Evolutionary conservation across 2,113 vertebrate genomes (phyloP).

Genomic region (Progne subis): DNA sequence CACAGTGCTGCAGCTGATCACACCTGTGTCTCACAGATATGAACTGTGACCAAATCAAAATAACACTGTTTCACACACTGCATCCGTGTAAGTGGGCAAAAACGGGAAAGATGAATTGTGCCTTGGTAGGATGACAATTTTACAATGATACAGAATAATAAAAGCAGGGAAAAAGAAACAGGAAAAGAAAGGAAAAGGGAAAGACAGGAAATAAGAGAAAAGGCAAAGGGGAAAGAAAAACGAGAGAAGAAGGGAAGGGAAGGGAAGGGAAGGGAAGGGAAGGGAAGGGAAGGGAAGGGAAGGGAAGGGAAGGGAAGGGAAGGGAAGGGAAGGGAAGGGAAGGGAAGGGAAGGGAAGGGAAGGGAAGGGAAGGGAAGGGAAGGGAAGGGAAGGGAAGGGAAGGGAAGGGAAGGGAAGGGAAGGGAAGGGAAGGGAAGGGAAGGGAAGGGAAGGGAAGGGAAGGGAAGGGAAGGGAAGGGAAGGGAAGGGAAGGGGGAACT

Average conservation of each 20-base stretch:
- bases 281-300: no score
- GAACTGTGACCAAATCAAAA: constrained; percentile 17
- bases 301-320: no score
- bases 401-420: no score
- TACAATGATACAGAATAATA: neutral
- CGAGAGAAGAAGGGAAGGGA: neutral
- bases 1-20: neutral
- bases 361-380: neutral
- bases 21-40: neutral
- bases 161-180: accelerated
- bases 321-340: no score
- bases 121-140: neutral
- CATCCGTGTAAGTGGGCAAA: neutral
- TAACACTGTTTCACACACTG: neutral
- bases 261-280: no score
- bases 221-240: neutral
- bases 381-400: neutral
- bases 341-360: no score
- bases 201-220: neutral
- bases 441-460: no score
- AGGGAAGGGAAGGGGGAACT: neutral
- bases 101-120: neutral
- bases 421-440: no score
- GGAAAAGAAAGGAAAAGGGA: neutral
- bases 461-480: neutral